Evolutionary conservation across 2,797 vertebrate species (phyloP), one percentile per base, ranked within the genome.

Genomic region (Eulemur mongoz): DNA sequence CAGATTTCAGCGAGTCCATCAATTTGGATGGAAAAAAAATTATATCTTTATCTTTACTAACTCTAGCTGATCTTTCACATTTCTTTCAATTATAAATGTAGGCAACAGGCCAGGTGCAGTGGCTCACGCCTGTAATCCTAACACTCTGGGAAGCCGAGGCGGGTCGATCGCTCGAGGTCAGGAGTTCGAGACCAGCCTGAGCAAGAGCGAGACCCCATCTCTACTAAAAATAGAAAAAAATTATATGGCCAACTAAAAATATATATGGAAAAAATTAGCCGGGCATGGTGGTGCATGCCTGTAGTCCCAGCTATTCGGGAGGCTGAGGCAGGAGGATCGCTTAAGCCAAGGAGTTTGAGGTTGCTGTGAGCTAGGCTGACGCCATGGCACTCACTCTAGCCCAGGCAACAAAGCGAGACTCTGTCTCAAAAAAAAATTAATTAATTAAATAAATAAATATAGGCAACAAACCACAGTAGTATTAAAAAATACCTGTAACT

Each of bases 31-130:
- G 63, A 30, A 91, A 82, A 40, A 81, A 52, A n/a, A 43, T 57
- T 59, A 82, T 4, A 89, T 81, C 79, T 91, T 81, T 54, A 57
- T 63, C 27, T 50, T 83, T 89, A 85, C n/a, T 87, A 93, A 91
- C 15, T 27, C 9, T 52, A 86, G 27, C 35, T 22, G 4, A 87
- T 83, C 32, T 43, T 67, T 57, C 80, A 27, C 30, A 63, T 70
- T 90, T 87, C 32, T 63, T 69, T 86, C 59, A 78, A 17, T 86
- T 61, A 96, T 27, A 14, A 43, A 43, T 43, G 8, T 43, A 43
- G 43, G 43, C 43, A 43, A 43, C 43, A 43, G 54, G 54, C 54
- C 54, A 8, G 54, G 22, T 2, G 22, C 22, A 9, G 20, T 54
- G 22, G 54, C 54, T 54, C 22, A 54, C 8, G 7, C 54, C 54